Conservation (phyloP, 2,113 vertebrate species). For the Tragelaphus imberbis region DNA sequence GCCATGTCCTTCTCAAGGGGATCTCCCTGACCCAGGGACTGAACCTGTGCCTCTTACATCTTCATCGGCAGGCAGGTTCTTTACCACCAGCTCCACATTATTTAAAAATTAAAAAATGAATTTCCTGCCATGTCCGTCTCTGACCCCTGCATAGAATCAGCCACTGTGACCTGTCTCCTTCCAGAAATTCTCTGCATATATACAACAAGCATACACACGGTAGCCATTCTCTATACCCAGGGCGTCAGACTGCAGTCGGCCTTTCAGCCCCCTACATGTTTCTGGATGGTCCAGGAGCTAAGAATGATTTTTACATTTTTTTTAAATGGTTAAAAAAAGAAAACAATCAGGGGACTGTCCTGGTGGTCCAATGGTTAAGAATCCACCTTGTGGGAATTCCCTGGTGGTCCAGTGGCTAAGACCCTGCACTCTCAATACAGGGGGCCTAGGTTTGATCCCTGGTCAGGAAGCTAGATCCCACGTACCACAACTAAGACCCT, state of each 20-base stretch:
- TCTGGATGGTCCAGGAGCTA: neutral
- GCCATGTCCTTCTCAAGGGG: neutral
- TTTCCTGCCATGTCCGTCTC: neutral
- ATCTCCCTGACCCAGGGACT: neutral
- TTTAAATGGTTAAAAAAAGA: neutral
- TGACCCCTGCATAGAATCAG: neutral
- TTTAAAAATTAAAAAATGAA: neutral
- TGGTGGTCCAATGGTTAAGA: neutral
- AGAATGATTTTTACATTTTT: neutral
- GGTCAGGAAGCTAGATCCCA: neutral
- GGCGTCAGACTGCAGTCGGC: fast-evolving
- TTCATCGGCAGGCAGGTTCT: neutral
- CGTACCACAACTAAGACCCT: neutral
- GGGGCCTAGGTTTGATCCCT: neutral
- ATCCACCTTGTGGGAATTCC: neutral
- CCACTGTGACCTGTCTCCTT: neutral
- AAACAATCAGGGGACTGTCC: neutral
- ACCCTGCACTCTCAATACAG: neutral
- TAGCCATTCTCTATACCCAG: too few relatives aligned
- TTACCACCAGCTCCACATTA: neutral
- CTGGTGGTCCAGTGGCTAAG: neutral
- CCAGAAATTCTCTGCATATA: neutral
- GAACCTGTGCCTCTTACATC: neutral
- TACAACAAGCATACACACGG: neutral
- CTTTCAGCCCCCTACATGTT: neutral